phyloP scores from a whole-genome alignment of 2,797 vertebrate species.

The Myioborus melanocephalus region DNA sequence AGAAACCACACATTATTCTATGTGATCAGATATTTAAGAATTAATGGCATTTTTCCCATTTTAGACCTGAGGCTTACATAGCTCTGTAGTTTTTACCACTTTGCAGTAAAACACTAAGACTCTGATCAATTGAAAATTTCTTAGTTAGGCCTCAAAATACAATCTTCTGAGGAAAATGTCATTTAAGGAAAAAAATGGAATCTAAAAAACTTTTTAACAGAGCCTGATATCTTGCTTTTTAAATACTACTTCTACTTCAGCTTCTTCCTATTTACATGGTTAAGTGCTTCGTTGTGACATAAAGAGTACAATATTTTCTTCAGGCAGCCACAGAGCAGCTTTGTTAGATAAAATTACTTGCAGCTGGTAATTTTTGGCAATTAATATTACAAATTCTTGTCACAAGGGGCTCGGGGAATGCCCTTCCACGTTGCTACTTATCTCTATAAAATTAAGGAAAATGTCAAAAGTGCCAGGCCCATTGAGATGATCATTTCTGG shows the following conservation, averaged over 20 bases:
- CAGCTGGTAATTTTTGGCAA: slow-evolving; percentile 78
- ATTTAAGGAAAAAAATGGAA: slow-evolving; percentile 28
- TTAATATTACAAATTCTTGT: slow-evolving; percentile 83
- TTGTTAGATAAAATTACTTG: slow-evolving; percentile 78
- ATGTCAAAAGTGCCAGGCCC: slow-evolving; percentile 65
- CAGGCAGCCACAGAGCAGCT: slow-evolving; percentile 70
- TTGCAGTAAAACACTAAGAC: slow-evolving; percentile 50
- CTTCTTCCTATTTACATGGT: slow-evolving; percentile 75
- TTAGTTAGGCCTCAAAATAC: slow-evolving; percentile 41
- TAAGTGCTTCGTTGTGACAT: slow-evolving; percentile 70
- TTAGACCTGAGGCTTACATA: neutral
- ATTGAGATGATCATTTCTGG: slow-evolving; percentile 73
- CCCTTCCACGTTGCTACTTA: slow-evolving; percentile 60
- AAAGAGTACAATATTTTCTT: slow-evolving; percentile 73
- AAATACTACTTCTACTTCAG: slow-evolving; percentile 74
- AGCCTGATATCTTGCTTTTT: slow-evolving; percentile 69
- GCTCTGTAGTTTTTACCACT: neutral
- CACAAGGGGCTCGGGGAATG: slow-evolving; percentile 64
- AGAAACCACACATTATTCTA: neutral
- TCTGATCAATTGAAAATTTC: slow-evolving; percentile 40
- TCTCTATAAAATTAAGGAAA: slow-evolving; percentile 68
- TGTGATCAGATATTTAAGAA: neutral
- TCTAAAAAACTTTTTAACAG: slow-evolving; percentile 63
- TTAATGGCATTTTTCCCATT: neutral
- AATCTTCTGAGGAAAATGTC: slow-evolving; percentile 45